Base-by-base conservation (phyloP, 2,797 vertebrate species). In the Centroberyx gerrardi region DNA sequence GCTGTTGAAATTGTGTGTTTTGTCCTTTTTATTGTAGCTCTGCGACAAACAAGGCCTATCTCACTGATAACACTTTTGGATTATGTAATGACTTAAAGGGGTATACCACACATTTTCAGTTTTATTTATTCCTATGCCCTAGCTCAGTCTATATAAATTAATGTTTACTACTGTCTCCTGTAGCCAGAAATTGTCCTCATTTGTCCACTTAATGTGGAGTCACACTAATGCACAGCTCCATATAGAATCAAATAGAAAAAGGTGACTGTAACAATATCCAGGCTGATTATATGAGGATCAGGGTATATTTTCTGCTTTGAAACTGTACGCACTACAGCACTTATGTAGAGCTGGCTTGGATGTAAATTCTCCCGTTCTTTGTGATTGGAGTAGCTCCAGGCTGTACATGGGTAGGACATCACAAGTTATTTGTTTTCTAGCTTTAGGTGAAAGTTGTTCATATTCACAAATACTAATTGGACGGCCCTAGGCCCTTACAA, bases 391-490 rank as follows among this genome's bases (percentile, higher is more conserved):
- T 2, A 28, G 9, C 28, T 63, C 53, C 33, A 38, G 69, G 76
- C 22, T 31, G 12, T 28, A 61, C 28, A 60, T 51, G 8, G 27
- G 27, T 29, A 28, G 22, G 52, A 52, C 36, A 44, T 17, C 7
- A n/a, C 49, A 61, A 6, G n/a, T 55, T 40, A 36, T 59, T 40
- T 6, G 14, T 62, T 63, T 73, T 61, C 2, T 58, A 29, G 36
- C 12, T 58, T 28, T 28, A 53, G 51, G 18, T 22, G 15, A 38
- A 63, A 49, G 61, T 33, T 73, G 33, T 33, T 81, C 56, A 56
- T 38, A 56, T 52, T 68, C 53, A 56, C 22, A 56, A 52, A 53
- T 52, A 71, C 48, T 71, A 76, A 68, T 46, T 72, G 18, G 15
- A 49, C 33, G 15, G 61, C 64, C 8, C 29, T 4, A 5, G 36